phyloP scores from a whole-genome alignment of 2,113 vertebrate genomes.

The Empidonax alnorum region DNA sequence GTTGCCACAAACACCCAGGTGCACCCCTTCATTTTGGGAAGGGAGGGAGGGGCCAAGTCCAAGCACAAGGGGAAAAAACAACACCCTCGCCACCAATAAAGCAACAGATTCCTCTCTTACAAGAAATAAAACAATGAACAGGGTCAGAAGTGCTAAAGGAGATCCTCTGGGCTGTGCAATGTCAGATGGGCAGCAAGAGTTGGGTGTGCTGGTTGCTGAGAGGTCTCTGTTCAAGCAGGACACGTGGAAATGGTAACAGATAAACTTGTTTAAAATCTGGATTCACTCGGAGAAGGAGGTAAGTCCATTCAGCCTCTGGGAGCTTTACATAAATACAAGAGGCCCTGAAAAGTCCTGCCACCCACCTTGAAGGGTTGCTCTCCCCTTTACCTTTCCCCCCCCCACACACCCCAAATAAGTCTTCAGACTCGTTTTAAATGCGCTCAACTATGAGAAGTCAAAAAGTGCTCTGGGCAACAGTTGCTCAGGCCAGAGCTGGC shows the following conservation, averaged over 20 bases:
- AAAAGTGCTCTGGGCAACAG: conserved; percentile 77
- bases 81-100: background rate
- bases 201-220: background rate
- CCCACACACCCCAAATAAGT: background rate
- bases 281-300: conserved; percentile 21
- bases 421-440: conserved; percentile 58
- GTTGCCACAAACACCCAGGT: conserved; percentile 75
- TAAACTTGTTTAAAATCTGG: conserved; percentile 1
- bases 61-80: background rate
- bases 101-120: background rate
- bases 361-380: conserved; percentile 18
- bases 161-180: background rate
- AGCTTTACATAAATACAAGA: conserved; percentile 31
- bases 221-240: background rate
- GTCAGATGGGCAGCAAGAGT: background rate
- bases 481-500: conserved; percentile 80
- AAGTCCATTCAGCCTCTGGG: conserved; percentile 22
- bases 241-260: background rate
- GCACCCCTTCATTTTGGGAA: conserved; percentile 81
- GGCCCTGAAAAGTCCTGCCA: conserved; percentile 35
- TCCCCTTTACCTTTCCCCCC: background rate
- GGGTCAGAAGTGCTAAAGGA: background rate
- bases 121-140: background rate
- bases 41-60: background rate
- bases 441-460: conserved; percentile 81